Base-by-base conservation (phyloP, 2,797 vertebrate species). In the Melopsittacus undulatus region DNA sequence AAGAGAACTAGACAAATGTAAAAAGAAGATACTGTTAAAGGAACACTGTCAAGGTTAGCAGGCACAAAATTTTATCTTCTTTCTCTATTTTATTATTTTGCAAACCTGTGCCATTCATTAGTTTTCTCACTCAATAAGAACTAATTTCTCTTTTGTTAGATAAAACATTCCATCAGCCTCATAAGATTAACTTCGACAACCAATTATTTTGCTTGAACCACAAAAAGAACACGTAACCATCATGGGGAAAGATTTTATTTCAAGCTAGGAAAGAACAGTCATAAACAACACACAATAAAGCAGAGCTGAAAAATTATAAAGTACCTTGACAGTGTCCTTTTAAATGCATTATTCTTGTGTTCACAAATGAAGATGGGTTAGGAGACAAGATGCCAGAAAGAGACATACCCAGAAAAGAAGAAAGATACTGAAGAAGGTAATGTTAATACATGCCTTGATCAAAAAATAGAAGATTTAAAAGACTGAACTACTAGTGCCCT, bases 311-410 rank as follows among this genome's bases (percentile, higher is more conserved):
- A 94, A 83, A 89, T 68, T 7, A 95, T 62, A 21, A 95, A 95
- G 74, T 76, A 76, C 30, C 43, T 85, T 92, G 56, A 95, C 79
- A 72, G 42, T 87, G 23, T 83, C 70, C 42, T 91, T 96, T 96
- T 82, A 96, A 95, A 84, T 46, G 76, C n/a, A 89, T 92, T 95
- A 79, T 80, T 68, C 61, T 92, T 96, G 38, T 79, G 48, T 78
- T 96, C 79, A 92, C 36, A 95, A 90, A 86, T 0, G 1, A 96
- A 81, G 49, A 90, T 84, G 40, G 51, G 75, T 78, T 92, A 64
- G 74, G 79, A 96, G 85, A 90, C 49, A 95, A 95, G 74, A 94
- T 73, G 57, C 42, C 85, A 87, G 52, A 93, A 94, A 94, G 27
- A 93, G 73, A 87, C 43, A 93, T 13, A 64, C 29, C 6, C 82